phyloP scores from a whole-genome alignment of 2,888 invertebrate species.

The Dryobotodes eremita region DNA sequence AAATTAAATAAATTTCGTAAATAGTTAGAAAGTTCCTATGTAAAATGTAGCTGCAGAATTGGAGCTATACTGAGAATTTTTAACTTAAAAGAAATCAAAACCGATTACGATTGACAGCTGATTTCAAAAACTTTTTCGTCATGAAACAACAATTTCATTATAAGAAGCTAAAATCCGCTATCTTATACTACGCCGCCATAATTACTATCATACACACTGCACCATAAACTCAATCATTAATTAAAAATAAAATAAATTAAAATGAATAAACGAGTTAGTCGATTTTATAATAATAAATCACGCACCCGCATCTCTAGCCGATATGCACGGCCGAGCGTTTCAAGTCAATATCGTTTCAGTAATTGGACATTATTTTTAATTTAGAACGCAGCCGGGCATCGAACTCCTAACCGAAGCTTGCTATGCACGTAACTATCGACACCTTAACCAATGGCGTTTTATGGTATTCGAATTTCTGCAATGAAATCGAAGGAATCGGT shows the following conservation, averaged over 20 bases:
- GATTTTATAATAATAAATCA: conserved; percentile 43
- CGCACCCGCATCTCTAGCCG: conserved; percentile 57
- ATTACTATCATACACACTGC: background rate
- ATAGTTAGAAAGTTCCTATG: no score
- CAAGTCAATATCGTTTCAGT: conserved; percentile 72
- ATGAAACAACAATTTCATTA: background rate
- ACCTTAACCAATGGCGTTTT: conserved; percentile 73
- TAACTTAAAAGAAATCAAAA: background rate
- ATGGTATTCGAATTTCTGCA: conserved; percentile 68
- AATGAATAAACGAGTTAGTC: conserved; percentile 26
- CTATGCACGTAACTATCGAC: conserved; percentile 67
- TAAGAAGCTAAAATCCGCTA: background rate
- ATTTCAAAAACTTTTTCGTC: background rate
- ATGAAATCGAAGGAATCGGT: conserved; percentile 58
- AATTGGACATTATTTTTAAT: conserved; percentile 76
- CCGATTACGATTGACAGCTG: background rate
- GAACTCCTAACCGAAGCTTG: conserved; percentile 56
- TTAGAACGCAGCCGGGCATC: conserved; percentile 67
- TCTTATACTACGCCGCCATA: background rate
- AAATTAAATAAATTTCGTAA: background rate
- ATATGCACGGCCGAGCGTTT: conserved; percentile 72
- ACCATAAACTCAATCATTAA: background rate
- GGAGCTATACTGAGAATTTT: background rate
- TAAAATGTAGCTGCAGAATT: background rate
- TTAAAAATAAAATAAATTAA: conserved; percentile 14